phyloP scores from a whole-genome alignment of 2,113 vertebrate genomes.

The Actinemys pallida region DNA sequence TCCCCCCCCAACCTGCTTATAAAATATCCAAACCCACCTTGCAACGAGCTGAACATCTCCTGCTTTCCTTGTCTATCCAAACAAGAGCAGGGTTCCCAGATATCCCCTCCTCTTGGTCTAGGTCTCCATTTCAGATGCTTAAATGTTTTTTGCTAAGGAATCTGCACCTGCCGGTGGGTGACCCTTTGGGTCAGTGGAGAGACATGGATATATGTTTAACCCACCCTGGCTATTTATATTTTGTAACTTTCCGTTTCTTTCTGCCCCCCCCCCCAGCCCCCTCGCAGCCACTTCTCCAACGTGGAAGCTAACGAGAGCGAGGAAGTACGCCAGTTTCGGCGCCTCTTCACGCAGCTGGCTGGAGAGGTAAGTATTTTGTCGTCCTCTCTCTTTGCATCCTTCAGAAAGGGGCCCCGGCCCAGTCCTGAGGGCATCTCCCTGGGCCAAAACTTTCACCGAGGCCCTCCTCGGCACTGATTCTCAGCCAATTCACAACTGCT shows the following conservation, averaged over 20 bases:
- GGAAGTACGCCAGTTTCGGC: slow-evolving; percentile 88
- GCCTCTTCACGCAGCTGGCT: slow-evolving; percentile 88
- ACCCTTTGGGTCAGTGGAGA: neutral
- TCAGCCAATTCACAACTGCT: neutral
- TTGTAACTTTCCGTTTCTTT: neutral
- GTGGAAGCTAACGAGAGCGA: slow-evolving; percentile 82
- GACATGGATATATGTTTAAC: neutral
- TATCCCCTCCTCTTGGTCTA: neutral
- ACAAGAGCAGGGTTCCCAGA: neutral
- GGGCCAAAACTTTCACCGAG: neutral
- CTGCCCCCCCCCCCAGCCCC: neutral
- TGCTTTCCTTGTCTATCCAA: neutral
- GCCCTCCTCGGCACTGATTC: neutral
- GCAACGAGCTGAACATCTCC: neutral
- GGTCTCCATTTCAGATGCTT: neutral
- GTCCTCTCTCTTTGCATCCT: neutral
- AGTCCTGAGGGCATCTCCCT: neutral
- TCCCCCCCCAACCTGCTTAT: neutral
- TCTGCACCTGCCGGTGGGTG: neutral
- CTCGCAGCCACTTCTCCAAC: slow-evolving; percentile 70
- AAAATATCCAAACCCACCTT: neutral
- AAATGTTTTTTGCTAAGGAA: neutral
- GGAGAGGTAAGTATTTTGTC: slow-evolving; percentile 85
- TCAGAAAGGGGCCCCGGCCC: neutral
- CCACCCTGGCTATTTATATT: no score